phyloP scores from a whole-genome alignment of 2,797 vertebrate genomes.

The Poeciliopsis gracilis region DNA sequence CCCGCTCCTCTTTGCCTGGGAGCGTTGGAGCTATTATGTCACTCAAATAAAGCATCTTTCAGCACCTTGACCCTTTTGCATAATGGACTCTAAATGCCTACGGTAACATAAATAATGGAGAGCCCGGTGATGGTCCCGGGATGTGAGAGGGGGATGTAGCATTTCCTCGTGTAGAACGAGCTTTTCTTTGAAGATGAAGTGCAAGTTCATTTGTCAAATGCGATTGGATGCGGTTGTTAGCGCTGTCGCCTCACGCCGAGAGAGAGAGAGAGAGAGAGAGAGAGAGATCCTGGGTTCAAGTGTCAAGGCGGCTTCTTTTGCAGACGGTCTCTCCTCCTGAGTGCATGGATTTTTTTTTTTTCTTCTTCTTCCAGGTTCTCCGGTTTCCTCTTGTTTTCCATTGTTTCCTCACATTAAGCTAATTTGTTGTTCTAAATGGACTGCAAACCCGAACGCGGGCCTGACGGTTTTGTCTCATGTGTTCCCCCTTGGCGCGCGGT shows the following conservation, averaged over 20 bases:
- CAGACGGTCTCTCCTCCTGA: not conserved
- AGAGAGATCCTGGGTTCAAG: not conserved
- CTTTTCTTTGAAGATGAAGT: constrained; percentile 12
- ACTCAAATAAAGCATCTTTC: constrained; percentile 63
- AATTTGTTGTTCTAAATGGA: not conserved
- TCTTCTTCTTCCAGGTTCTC: not conserved
- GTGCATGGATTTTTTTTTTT: not conserved
- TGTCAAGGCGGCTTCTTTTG: not conserved
- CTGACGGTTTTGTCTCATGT: constrained; percentile 4
- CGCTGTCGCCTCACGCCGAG: not conserved
- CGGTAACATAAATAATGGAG: constrained; percentile 52
- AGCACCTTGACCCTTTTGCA: constrained; percentile 52
- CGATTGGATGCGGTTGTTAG: not conserved
- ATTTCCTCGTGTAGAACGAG: constrained; percentile 5
- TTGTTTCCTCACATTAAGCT: constrained; percentile 1
- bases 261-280: too few species aligned
- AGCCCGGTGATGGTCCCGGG: not conserved
- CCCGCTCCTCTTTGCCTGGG: constrained; percentile 40
- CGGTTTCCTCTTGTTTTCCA: not conserved
- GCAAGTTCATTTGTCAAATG: constrained; percentile 32
- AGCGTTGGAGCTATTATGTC: constrained; percentile 53
- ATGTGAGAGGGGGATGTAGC: constrained; percentile 23
- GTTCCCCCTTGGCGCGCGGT: not conserved
- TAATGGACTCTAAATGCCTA: constrained; percentile 51
- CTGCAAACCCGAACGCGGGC: not conserved